phyloP scores from a whole-genome alignment of 2,797 vertebrate species.

The Scolopax rusticola region DNA sequence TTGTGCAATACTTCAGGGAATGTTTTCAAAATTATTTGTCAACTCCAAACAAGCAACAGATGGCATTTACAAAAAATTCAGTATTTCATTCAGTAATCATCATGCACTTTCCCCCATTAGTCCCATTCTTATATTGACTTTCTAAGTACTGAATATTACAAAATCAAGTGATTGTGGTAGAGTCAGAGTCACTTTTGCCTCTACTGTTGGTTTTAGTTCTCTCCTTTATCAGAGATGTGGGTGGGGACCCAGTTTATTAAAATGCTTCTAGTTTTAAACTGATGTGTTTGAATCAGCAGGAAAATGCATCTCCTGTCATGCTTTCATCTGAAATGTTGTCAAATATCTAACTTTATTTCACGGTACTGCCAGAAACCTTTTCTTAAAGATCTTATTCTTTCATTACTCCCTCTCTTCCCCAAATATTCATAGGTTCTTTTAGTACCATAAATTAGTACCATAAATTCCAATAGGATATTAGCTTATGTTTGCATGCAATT shows the following conservation, averaged over 20 bases:
- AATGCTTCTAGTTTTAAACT: neutral
- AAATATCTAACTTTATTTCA: neutral
- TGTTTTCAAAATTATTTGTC: constrained; percentile 50
- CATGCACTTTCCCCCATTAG: neutral
- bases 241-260: neutral
- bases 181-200: neutral
- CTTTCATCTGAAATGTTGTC: constrained; percentile 6
- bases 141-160: neutral
- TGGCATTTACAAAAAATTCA: neutral
- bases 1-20: constrained; percentile 38
- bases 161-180: neutral
- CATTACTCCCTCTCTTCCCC: neutral
- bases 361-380: no score
- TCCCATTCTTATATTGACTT: constrained; percentile 11
- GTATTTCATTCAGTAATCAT: constrained; percentile 21
- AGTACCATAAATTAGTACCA: neutral
- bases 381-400: neutral
- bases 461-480: neutral
- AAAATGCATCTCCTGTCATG: neutral
- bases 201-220: neutral
- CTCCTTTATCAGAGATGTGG: neutral
- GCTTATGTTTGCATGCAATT: neutral
- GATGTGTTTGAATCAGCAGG: neutral
- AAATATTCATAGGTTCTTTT: neutral
- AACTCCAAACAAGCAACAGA: neutral